Percentiles rank a stretch among this genome's conserved stretches.
Evolutionary conservation across 2,888 invertebrate genomes (phyloP).

Genomic region (Philonicus albiceps): DNA sequence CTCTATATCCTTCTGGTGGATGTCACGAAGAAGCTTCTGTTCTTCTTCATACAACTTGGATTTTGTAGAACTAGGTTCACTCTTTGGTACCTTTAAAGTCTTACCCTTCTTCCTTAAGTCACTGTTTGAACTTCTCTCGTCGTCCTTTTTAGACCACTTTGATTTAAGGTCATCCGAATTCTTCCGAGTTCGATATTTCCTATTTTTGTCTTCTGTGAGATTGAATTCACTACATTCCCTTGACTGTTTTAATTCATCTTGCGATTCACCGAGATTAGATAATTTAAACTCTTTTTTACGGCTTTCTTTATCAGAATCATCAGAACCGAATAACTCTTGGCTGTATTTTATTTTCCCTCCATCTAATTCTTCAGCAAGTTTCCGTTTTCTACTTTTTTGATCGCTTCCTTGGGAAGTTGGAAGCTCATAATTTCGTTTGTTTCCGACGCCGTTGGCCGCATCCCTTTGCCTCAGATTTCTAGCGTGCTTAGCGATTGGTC

Average conservation of each 20-base stretch:
- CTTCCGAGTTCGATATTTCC: background rate
- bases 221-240: background rate
- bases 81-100: background rate
- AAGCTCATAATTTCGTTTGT: background rate
- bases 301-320: constrained; percentile 25
- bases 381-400: background rate
- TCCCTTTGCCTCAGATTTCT: background rate
- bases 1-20: constrained; percentile 15
- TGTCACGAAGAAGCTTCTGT: background rate
- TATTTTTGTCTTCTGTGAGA: background rate
- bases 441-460: background rate
- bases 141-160: background rate
- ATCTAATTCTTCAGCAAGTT: background rate
- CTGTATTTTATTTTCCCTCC: constrained; percentile 2
- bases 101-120: background rate
- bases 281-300: background rate
- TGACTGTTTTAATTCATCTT: background rate
- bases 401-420: background rate
- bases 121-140: background rate
- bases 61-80: background rate
- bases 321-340: constrained; percentile 41
- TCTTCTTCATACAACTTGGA: background rate
- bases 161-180: background rate
- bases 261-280: background rate
- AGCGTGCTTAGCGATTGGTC: background rate